phyloP scores from a whole-genome alignment of 2,113 vertebrate genomes.

The Phalacrocorax aristotelis region DNA sequence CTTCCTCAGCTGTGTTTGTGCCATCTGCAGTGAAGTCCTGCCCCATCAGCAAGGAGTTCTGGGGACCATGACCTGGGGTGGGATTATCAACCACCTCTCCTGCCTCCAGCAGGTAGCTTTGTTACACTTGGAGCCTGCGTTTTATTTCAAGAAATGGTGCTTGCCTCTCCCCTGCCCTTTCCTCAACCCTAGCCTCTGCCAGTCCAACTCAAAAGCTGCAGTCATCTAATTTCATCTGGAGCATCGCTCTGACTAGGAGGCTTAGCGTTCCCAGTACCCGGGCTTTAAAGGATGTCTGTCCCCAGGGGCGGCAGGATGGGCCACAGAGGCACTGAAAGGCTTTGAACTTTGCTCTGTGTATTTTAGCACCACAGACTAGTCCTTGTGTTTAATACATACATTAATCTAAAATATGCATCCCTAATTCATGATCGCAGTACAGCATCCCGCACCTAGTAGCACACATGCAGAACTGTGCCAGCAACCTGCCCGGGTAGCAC shows the following conservation, averaged over 20 bases:
- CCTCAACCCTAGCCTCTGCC: neutral
- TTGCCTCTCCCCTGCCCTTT: neutral
- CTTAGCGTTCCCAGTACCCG: accelerated
- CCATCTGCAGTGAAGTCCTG: neutral
- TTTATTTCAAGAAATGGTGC: neutral
- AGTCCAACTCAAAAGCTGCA: neutral
- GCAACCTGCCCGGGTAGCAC: neutral
- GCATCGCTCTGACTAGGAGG: neutral
- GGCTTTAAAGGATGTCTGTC: neutral
- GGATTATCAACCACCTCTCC: neutral
- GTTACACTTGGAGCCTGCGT: neutral
- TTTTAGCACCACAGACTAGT: neutral
- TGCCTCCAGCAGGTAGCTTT: neutral
- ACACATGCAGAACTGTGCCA: neutral
- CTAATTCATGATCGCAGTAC: neutral
- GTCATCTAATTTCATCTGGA: neutral
- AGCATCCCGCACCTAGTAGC: neutral
- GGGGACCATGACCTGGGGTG: neutral
- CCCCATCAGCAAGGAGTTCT: neutral
- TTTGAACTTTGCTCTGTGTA: neutral
- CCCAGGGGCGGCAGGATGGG: neutral
- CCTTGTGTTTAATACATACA: neutral
- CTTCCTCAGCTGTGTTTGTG: neutral
- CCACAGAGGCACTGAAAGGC: neutral
- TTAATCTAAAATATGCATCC: neutral